These are phyloP conservation scores for Trissolcus japonicus DNA, from an alignment of 2,888 invertebrate genomes.

Conservation along the genomic window DNA sequence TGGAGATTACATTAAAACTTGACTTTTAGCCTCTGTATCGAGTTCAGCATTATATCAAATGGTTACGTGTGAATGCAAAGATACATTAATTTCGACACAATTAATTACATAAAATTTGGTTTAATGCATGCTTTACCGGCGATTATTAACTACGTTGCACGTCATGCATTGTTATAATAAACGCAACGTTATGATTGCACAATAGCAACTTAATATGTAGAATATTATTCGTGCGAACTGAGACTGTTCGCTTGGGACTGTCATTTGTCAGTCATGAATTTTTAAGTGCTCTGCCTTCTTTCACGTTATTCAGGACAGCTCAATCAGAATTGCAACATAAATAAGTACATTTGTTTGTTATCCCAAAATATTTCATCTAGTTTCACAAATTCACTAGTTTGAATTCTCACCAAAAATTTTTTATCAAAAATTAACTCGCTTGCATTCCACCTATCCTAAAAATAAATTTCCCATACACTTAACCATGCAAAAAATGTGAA, in stretches of 20 bases:
- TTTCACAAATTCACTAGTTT: neutral
- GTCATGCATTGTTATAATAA: conserved; percentile 16
- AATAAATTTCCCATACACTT: too few species aligned
- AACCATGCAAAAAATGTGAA: too few species aligned
- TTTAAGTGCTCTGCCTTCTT: neutral
- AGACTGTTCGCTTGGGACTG: conserved; percentile 7
- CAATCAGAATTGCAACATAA: conserved; percentile 1
- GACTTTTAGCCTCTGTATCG: neutral
- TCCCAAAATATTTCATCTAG: neutral
- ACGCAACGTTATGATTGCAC: conserved; percentile 24
- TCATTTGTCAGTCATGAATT: conserved; percentile 12
- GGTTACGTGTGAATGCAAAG: neutral
- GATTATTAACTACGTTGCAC: conserved; percentile 8
- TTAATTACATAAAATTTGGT: conserved; percentile 25
- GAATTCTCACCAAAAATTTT: too few species aligned
- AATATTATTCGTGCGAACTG: conserved; percentile 24
- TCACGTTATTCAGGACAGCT: neutral
- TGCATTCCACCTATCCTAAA: too few species aligned
- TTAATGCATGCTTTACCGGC: conserved; percentile 13
- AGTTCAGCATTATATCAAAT: conserved; percentile 4
- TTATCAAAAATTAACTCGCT: too few species aligned
- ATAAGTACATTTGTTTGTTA: too few species aligned
- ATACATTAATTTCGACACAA: conserved; percentile 17
- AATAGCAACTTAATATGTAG: conserved; percentile 30
- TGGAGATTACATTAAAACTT: too few species aligned